Evolutionary conservation across 2,888 invertebrate species (phyloP), one percentile per base, ranked within the genome.

Genomic region (Cerastoderma edule): DNA sequence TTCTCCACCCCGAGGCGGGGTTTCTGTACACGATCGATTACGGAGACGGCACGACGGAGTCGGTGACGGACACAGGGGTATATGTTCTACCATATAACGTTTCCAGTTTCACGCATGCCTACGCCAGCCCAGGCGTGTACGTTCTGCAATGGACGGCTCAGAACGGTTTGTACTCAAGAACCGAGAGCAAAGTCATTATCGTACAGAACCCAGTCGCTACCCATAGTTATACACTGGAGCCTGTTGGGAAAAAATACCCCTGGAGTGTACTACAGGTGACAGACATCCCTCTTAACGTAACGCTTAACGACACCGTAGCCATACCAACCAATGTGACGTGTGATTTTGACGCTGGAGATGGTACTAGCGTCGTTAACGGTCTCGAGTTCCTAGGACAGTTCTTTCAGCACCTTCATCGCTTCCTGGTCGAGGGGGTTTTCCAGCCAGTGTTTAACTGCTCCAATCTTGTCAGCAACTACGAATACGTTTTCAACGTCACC

Each of bases 291-390:
- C 32, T 81, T 0, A 81, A 81, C 24, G 72, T 81, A 2, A 81
- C 81, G 8, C 28, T 81, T 19, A 68, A 78, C 32, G 44, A n/a
- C 16, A 54, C 57, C n/a, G 68, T 73, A 3, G 75, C 73, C 2
- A 32, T 76, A 35, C 78, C 81, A 13, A 81, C 81, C 1, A 75
- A 81, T 71, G 76, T 78, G 5, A 81, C 81, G 0, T 81, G 81
- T 65, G 64, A 56, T 4, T 78, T 78, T 66, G 32, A 71, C 16
- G 71, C 81, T 16, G 56, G 65, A 13, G 81, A 81, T 28, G 73
- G 75, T 13, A 53, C 57, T 1, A 2, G 54, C 2, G 24, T 22
- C 6, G 68, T 73, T 19, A 16, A 24, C 5, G 65, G 44, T 50
- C 53, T 81, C 1, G 60, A 33, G 10, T 81, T 46, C 50, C 57